phyloP scores from a whole-genome alignment of 2,797 vertebrate species.

The Melanotaenia maccullochi region DNA sequence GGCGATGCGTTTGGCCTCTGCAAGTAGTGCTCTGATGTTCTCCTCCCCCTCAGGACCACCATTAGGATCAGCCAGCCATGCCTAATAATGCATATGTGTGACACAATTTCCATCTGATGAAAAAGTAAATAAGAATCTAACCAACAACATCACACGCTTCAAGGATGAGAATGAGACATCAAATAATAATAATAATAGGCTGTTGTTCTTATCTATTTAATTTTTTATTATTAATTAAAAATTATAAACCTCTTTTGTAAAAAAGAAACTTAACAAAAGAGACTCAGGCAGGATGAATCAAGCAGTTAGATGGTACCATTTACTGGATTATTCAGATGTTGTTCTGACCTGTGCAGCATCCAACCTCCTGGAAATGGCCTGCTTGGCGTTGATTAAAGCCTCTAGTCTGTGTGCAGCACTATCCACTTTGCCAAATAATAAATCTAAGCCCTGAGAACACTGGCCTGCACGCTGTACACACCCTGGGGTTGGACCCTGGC shows the following conservation, averaged over 20 bases:
- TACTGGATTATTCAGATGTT: slow-evolving; percentile 30
- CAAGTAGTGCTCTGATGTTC: slow-evolving; percentile 90
- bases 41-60: slow-evolving; percentile 96
- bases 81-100: slow-evolving; percentile 76
- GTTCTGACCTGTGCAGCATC: slow-evolving; percentile 93
- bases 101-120: neutral
- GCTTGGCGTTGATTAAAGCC: slow-evolving; percentile 95
- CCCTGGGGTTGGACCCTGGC: slow-evolving; percentile 73
- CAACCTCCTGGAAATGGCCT: slow-evolving; percentile 94
- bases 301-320: neutral
- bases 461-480: slow-evolving; percentile 90
- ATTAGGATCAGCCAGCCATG: slow-evolving; percentile 96
- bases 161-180: neutral
- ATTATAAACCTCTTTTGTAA: neutral
- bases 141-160: neutral
- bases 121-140: neutral
- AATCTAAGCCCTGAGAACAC: slow-evolving; percentile 93
- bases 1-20: slow-evolving; percentile 94
- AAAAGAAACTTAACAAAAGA: neutral
- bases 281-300: neutral
- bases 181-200: neutral
- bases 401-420: slow-evolving; percentile 93
- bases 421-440: slow-evolving; percentile 96
- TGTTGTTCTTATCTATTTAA: neutral
- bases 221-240: neutral